Conservation (phyloP, 2,797 vertebrate species). For the Decapterus maruadsi region DNA sequence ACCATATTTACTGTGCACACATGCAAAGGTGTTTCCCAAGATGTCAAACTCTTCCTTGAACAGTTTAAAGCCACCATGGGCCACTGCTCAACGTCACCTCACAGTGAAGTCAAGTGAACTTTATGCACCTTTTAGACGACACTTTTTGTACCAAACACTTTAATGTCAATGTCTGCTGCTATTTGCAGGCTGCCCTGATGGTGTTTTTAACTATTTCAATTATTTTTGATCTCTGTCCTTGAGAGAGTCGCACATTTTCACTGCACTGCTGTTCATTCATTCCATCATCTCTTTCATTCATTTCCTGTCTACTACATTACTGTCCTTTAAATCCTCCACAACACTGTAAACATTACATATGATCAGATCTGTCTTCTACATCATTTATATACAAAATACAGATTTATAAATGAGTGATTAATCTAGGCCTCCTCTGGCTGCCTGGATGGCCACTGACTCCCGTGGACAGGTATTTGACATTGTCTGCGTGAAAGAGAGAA, state of each 20-base stretch:
- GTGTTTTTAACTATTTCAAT: too few species aligned
- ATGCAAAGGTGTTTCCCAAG: neutral
- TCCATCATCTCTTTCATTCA: neutral
- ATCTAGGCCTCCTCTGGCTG: constrained; percentile 21
- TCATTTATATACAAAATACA: neutral
- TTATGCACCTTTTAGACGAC: too few species aligned
- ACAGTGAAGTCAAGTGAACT: too few species aligned
- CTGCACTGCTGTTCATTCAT: too few species aligned
- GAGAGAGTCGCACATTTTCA: too few species aligned
- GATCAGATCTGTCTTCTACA: neutral
- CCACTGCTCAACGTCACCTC: neutral
- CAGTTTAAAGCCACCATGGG: neutral
- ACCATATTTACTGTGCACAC: neutral
- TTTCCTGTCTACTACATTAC: neutral
- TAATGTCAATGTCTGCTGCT: too few species aligned
- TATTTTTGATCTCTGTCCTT: too few species aligned
- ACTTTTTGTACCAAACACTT: too few species aligned
- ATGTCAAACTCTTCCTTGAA: neutral
- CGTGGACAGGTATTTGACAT: constrained; percentile 82
- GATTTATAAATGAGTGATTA: constrained; percentile 35
- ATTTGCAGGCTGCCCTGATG: too few species aligned
- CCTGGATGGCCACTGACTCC: constrained; percentile 60
- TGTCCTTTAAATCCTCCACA: too few species aligned
- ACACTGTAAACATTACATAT: neutral
- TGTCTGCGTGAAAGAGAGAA: constrained; percentile 73